Percentiles rank a stretch among this genome's conserved stretches.
Evolutionary conservation across 2,888 invertebrate species (phyloP).

Genomic region (Dyspetes luteomarginatus): DNA sequence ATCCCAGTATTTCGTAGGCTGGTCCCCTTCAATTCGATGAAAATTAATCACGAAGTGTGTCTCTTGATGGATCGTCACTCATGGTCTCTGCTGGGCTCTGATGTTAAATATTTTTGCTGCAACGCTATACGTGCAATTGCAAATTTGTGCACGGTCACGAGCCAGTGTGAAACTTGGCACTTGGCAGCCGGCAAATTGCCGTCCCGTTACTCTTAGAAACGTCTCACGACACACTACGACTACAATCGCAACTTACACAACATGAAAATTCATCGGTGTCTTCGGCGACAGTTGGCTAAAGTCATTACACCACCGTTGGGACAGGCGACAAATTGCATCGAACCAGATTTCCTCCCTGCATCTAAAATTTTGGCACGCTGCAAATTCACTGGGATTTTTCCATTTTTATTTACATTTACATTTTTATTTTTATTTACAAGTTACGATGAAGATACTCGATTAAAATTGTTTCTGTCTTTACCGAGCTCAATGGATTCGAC

Average conservation of each 20-base stretch:
- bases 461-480: neutral
- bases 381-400: neutral
- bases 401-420: neutral
- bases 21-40: neutral
- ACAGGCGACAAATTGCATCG: neutral
- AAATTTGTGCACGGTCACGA: slow-evolving; percentile 42
- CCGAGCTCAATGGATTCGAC: neutral
- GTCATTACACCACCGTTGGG: neutral
- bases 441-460: neutral
- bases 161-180: slow-evolving; percentile 41
- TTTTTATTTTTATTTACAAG: neutral
- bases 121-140: slow-evolving; percentile 10
- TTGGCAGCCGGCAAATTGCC: slow-evolving; percentile 46
- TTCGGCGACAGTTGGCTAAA: neutral
- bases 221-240: neutral
- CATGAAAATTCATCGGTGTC: neutral
- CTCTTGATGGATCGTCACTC: neutral
- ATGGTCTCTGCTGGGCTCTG: neutral
- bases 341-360: neutral
- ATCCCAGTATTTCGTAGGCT: too few relatives aligned
- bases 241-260: slow-evolving; percentile 10
- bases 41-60: neutral
- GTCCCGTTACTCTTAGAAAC: slow-evolving; percentile 46
- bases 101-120: slow-evolving; percentile 13
- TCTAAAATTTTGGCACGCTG: neutral